Evolutionary conservation across 2,113 vertebrate species (phyloP).

Genomic region (Polyodon spathula): DNA sequence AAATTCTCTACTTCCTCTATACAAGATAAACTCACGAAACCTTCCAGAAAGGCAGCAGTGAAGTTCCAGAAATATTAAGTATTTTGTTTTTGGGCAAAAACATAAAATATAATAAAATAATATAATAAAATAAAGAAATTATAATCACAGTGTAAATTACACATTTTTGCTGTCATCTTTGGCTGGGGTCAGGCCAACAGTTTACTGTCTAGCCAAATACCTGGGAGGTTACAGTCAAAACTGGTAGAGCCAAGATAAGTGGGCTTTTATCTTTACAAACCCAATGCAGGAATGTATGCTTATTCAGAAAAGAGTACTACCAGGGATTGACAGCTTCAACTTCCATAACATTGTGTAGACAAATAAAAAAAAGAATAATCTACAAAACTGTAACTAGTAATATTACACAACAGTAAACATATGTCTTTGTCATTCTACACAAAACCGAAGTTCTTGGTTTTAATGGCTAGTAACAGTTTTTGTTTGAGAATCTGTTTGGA

Average conservation of each 20-base stretch:
- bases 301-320: conserved; percentile 41
- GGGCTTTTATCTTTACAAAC: conserved; percentile 75
- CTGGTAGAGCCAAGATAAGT: conserved; percentile 65
- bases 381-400: conserved; percentile 98
- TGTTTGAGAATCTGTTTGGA: conserved; percentile 99
- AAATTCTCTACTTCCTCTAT: conserved; percentile 97
- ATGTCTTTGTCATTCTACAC: too few species aligned
- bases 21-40: conserved; percentile 85
- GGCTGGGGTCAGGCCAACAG: conserved; percentile 86
- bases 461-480: conserved; percentile 98
- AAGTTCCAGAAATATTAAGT: conserved; percentile 87
- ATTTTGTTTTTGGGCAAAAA: conserved; percentile 67
- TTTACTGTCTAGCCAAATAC: conserved; percentile 71
- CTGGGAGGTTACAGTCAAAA: conserved; percentile 60
- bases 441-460: conserved; percentile 99
- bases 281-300: conserved; percentile 93
- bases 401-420: conserved; percentile 95
- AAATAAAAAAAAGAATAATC: conserved; percentile 77
- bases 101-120: too few species aligned
- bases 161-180: conserved; percentile 95
- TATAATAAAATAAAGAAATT: conserved; percentile 28
- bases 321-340: conserved; percentile 78
- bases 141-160: conserved; percentile 96
- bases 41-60: conserved; percentile 98
- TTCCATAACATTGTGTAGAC: conserved; percentile 98